Base-by-base conservation (phyloP, 2,888 invertebrate species). In the Meliscaeva auricollis region DNA sequence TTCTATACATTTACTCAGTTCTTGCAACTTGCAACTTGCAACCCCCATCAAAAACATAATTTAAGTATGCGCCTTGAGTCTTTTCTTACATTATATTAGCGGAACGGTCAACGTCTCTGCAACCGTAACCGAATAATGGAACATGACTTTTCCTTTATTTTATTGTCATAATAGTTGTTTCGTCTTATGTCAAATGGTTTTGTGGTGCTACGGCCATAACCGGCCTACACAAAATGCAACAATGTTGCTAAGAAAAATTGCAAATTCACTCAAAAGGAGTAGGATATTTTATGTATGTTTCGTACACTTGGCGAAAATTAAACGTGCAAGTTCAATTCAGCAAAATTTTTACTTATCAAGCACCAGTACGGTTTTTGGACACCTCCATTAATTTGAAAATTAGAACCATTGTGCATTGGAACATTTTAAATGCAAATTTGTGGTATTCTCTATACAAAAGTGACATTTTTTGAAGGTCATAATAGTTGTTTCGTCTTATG, bases 61-160 rank as follows among this genome's bases (percentile, higher is more conserved):
- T 83, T 77, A 58, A 35, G 35, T 58, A 79, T 83, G 69, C 64
- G 64, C 48, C n/a, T 44, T 44, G 46, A 62, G 54, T 15, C 9
- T 58, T 64, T 70, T 3, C n/a, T n/a, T n/a, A n/a, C n/a, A n/a
- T 75, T 74, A 56, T 74, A 44, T 44, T 52, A 78, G 69, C 70
- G 70, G 70, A 78, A 70, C 74, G 78, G 64, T 64, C 62, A 69
- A 74, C 77, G 54, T 41, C 62, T 50, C n/a, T n/a, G n/a, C n/a
- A n/a, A n/a, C n/a, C n/a, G 35, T 35, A 30, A 48, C 20, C 9
- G 22, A 38, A 35, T 77, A 68, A 26, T 58, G 64, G 17, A 66
- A 70, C 56, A 66, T 26, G 54, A 32, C 20, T 38, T 74, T 69
- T 41, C 48, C 44, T 62, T 68, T 20, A 46, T 73, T 68, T 60